Percentiles rank a stretch among this genome's conserved stretches.
phyloP scores from a whole-genome alignment of 1,140 invertebrate species.

The Drosophila busckii region DNA sequence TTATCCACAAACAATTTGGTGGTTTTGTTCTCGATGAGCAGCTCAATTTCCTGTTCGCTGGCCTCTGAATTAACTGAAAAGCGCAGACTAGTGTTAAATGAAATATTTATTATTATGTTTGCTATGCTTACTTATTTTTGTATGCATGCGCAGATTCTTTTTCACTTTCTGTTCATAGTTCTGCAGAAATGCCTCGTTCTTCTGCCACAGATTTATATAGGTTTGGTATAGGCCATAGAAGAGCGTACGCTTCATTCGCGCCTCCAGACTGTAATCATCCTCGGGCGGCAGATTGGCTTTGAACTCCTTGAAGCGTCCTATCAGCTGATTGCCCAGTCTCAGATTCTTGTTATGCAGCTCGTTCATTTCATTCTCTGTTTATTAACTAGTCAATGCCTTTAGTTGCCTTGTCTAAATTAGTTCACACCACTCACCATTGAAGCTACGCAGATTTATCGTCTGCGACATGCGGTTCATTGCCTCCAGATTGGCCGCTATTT shows the following conservation, averaged over 20 bases:
- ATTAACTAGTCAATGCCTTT: no score
- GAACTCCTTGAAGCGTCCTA: conserved; percentile 65
- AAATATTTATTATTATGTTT: not conserved
- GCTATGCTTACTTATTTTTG: conserved; percentile 67
- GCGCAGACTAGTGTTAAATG: not conserved
- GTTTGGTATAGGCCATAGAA: conserved; percentile 76
- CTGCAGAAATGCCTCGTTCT: conserved; percentile 69
- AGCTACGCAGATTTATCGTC: conserved; percentile 65
- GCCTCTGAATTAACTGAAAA: conserved; percentile 63
- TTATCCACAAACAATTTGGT: conserved; percentile 77
- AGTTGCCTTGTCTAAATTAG: not conserved
- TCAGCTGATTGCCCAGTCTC: conserved; percentile 60
- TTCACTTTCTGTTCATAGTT: conserved; percentile 68
- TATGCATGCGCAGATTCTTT: conserved; percentile 67
- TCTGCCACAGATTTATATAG: conserved; percentile 72
- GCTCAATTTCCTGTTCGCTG: conserved; percentile 75
- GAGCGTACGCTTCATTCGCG: conserved; percentile 70
- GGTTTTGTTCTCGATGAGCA: conserved; percentile 69
- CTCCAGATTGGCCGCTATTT: conserved; percentile 65
- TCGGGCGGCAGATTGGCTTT: conserved; percentile 68
- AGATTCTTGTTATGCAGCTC: conserved; percentile 67
- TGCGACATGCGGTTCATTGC: conserved; percentile 72
- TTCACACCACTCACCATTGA: conserved; percentile 55
- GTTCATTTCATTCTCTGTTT: conserved; percentile 72
- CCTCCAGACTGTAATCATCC: conserved; percentile 69